Percentiles rank a stretch among this genome's conserved stretches.
These are phyloP conservation scores for Caerostris darwini DNA, from an alignment of 1,140 invertebrate species.

Conservation along the genomic window DNA sequence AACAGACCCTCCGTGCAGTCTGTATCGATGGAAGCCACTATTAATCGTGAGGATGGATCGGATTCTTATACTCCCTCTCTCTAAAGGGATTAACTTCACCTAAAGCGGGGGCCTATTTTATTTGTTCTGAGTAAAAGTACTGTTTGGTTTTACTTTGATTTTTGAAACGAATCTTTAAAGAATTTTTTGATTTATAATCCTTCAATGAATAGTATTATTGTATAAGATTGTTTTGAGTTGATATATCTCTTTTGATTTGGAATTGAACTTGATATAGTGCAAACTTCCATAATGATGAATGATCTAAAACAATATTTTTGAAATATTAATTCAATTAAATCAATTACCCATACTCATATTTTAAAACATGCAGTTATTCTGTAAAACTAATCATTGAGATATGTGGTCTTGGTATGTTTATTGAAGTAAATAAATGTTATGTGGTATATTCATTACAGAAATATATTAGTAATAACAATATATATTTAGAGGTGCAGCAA, in stretches of 20 bases:
- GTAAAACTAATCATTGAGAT: no score
- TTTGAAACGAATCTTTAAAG: background rate
- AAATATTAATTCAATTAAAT: no score
- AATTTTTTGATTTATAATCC: background rate
- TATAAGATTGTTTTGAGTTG: background rate
- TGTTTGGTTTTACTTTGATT: background rate
- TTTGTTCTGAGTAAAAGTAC: background rate
- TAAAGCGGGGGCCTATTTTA: background rate
- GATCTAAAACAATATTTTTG: no score
- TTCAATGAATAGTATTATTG: background rate
- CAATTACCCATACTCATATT: no score
- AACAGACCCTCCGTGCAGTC: background rate
- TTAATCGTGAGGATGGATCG: slow-evolving; percentile 37
- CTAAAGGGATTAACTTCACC: slow-evolving; percentile 39
- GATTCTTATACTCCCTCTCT: background rate
- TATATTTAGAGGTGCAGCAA: no score
- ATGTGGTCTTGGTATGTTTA: no score
- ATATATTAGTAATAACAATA: no score
- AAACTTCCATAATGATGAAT: no score
- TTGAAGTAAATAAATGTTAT: no score
- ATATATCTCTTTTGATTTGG: background rate
- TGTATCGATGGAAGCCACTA: slow-evolving; percentile 7
- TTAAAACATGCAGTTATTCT: no score
- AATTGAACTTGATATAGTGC: no score
- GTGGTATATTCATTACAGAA: no score